Evolutionary conservation across 2,797 vertebrate genomes (phyloP), one percentile per base, ranked within the genome.

Genomic region (Poecilia wingei): DNA sequence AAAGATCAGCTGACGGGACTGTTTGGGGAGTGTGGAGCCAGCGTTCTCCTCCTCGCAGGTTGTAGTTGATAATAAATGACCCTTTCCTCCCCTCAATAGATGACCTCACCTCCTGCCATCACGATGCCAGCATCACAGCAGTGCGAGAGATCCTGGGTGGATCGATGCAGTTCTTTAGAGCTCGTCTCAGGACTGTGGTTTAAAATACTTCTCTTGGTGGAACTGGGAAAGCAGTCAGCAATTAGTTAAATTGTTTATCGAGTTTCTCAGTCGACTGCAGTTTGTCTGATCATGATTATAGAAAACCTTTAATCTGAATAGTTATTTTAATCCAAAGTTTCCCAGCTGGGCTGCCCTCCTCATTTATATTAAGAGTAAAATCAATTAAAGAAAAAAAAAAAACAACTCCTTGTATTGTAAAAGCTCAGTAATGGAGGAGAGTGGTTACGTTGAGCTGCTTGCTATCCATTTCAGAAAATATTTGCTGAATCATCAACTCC

Each of bases 41-140:
- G 81, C 85, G 69, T 79, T 72, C 79, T 83, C 84, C 75, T 77
- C 25, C 77, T 78, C 25, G 39, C 57, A 80, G 85, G 47, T 88
- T 87, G 87, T 47, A 77, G 82, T 78, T 83, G 77, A 90, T 81
- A 87, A 91, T 83, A 84, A 91, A 91, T 89, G 90, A 94, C 93
- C 68, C 92, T 92, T 81, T 88, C 82, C 6, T 1, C 82, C 76
- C 80, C 76, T 61, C 87, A 89, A 88, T 73, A 86, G 89, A 94
- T 94, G 93, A 93, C 93, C 92, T 95, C 91, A 94, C 78, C 79
- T 79, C 76, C 69, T 83, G 78, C 86, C 69, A 82, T 76, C 53
- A 84, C 75, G 83, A 86, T 88, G 87, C 87, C 88, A 83, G 87
- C 90, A 91, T 86, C 16, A 25, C 82, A 90, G 77, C 79, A 64